phyloP scores from a whole-genome alignment of 2,113 vertebrate species.

The Coturnix japonica region DNA sequence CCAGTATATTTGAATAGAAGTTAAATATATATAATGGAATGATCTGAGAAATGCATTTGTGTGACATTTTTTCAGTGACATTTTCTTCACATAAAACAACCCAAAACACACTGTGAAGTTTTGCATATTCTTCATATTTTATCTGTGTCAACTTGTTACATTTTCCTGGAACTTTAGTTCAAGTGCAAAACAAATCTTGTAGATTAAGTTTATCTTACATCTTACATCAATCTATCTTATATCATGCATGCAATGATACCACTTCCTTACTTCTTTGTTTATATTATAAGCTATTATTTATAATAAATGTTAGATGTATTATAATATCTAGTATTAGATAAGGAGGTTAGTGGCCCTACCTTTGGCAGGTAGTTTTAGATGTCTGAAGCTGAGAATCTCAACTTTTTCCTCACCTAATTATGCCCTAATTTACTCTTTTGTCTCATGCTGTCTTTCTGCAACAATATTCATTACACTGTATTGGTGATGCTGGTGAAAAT shows the following conservation, averaged over 20 bases:
- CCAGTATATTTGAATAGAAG: background rate
- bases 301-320: background rate
- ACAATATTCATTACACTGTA: background rate
- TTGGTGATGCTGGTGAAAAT: background rate
- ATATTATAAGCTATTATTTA: background rate
- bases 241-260: background rate
- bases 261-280: background rate
- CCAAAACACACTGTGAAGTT: background rate
- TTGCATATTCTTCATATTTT: background rate
- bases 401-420: background rate
- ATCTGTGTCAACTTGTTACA: background rate
- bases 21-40: background rate
- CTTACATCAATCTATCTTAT: background rate
- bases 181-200: background rate
- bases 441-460: background rate
- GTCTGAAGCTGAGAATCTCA: no score
- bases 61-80: background rate
- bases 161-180: background rate
- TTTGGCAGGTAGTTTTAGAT: background rate
- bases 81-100: background rate
- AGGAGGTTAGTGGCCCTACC: no score
- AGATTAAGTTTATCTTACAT: background rate
- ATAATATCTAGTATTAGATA: no score
- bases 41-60: accelerated
- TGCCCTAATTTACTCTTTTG: background rate